Percentiles rank a stretch among this genome's conserved stretches.
These are phyloP conservation scores for Mastigias papua DNA, from an alignment of 30 jellyfish, hydroid and myxozoan species.

Conservation along the genomic window DNA sequence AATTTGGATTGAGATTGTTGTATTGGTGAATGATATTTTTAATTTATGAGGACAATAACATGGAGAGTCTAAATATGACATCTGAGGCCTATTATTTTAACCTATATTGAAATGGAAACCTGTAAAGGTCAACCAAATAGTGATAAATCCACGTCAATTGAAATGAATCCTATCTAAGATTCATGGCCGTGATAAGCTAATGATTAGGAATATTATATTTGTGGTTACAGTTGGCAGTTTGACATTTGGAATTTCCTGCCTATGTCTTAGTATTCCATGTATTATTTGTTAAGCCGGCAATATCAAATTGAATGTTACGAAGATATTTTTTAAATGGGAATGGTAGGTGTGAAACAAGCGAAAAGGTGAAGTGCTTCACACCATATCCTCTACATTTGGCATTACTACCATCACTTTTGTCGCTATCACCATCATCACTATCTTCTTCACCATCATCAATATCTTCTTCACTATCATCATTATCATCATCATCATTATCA, in stretches of 20 bases:
- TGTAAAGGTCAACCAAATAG: too few species aligned
- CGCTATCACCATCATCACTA: too few species aligned
- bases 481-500: too few species aligned
- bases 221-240: not conserved
- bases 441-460: too few species aligned
- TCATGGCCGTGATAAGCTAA: not conserved
- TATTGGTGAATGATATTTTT: not conserved
- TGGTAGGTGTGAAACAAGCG: too few species aligned
- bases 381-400: too few species aligned
- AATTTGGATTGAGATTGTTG: too few species aligned
- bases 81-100: not conserved
- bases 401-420: too few species aligned
- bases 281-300: not conserved
- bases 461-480: too few species aligned
- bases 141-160: not conserved
- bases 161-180: not conserved
- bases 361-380: too few species aligned
- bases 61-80: not conserved
- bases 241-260: not conserved
- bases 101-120: not conserved
- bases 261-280: not conserved
- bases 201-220: not conserved
- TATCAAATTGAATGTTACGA: too few species aligned
- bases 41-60: not conserved
- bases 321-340: too few species aligned